Evolutionary conservation across 2,113 vertebrate species (phyloP), one percentile per base, ranked within the genome.

Genomic region (Caretta caretta): DNA sequence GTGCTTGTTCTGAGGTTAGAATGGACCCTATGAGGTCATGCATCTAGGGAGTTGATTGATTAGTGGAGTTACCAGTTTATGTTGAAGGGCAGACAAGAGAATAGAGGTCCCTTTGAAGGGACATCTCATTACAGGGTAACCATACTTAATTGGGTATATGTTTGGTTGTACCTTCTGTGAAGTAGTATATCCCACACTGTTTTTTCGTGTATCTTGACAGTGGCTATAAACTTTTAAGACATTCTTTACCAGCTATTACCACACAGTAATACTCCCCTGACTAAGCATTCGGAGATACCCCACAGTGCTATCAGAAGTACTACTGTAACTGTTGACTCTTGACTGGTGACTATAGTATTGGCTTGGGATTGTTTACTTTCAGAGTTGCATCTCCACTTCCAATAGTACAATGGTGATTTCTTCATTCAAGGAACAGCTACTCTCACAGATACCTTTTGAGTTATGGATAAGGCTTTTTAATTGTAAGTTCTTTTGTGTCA

Each of bases 91-190:
- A 50, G 38, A 20, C 9, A 87, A 35, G 59, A 86, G 49, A 0
- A 48, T 88, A 83, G 48, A 11, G 3, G 46, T 10, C 90, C 53
- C 1, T 1, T 1, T 75, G 0, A 35, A 12, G 29, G 9, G 59
- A 0, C n/a, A 20, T 2, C 3, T 38, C 4, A 82, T 87, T 62
- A 56, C 93, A 10, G 75, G 90, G 86, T 16, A 27, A n/a, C 13
- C 42, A 5, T 92, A 0, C 3, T 27, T 87, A 12, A 1, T 89
- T 10, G 8, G 54, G 38, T 56, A 17, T 8, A 10, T 25, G 2
- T 89, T 90, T 87, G 51, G 2, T 1, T 82, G 10, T 2, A 5
- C 29, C 42, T n/a, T 46, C 19, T 96, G 91, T 48, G 65, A 92
- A 97, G 57, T 9, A 3, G 6, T 53, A 42, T 5, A 8, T 0